Evolutionary conservation across 2,113 vertebrate genomes (phyloP).

Genomic region (Alces alces): DNA sequence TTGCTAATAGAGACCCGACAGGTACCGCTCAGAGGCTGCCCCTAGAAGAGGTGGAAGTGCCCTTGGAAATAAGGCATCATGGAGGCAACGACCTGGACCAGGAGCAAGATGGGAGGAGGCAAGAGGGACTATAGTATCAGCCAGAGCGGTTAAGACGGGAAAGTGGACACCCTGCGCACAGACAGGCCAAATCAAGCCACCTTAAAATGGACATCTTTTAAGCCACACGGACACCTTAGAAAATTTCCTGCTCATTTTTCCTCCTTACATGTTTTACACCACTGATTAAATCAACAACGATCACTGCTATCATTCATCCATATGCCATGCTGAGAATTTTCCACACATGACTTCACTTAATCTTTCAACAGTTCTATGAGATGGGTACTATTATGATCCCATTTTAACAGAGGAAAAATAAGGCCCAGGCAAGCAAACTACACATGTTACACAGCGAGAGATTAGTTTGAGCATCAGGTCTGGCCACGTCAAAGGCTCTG

Average conservation of each 20-base stretch:
- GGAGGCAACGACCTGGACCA: not conserved
- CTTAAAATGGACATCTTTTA: not conserved
- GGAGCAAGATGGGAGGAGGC: not conserved
- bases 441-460: not conserved
- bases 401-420: not conserved
- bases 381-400: not conserved
- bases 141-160: not conserved
- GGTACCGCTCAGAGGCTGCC: not conserved
- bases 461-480: not conserved
- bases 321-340: not conserved
- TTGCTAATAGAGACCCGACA: not conserved
- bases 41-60: not conserved
- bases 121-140: not conserved
- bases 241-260: not conserved
- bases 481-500: not conserved
- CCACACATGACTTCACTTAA: not conserved
- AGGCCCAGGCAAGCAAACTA: not conserved
- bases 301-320: not conserved
- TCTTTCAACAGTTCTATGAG: not conserved
- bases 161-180: not conserved
- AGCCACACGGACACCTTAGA: not conserved
- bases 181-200: not conserved
- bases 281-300: not conserved
- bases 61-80: not conserved
- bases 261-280: not conserved